A percentile compares a stretch with the other conserved stretches of the same genome.
Evolutionary conservation across 2,888 invertebrate species (phyloP).

Genomic region (Philopedon plagiatum): DNA sequence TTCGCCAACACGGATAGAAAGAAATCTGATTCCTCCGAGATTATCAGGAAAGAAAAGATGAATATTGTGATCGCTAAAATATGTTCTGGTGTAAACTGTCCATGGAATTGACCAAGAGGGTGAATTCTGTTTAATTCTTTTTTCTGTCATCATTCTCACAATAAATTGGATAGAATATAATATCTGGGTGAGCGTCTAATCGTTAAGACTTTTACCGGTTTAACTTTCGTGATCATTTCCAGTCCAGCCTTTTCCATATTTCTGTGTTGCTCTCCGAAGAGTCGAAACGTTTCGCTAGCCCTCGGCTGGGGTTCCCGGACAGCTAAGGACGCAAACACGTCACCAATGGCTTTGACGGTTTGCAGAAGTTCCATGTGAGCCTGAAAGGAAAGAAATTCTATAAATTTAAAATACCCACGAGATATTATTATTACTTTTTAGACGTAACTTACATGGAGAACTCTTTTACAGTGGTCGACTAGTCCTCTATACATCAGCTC

Average conservation of each 20-base stretch:
- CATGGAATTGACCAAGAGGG: no score
- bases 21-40: no score
- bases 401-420: no score
- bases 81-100: no score
- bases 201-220: constrained; percentile 79
- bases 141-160: no score
- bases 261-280: constrained; percentile 95
- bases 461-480: constrained; percentile 89
- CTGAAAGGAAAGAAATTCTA: constrained; percentile 61
- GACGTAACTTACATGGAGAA: constrained; percentile 73
- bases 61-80: no score
- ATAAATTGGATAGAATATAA: no score
- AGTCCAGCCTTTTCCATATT: constrained; percentile 92
- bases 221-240: constrained; percentile 89
- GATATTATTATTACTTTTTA: not conserved
- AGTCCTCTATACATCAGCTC: constrained; percentile 93
- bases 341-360: constrained; percentile 92
- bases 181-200: not conserved
- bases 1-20: no score
- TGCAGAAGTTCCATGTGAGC: constrained; percentile 92
- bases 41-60: no score
- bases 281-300: constrained; percentile 95
- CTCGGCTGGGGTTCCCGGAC: constrained; percentile 95
- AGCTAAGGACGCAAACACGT: constrained; percentile 94
- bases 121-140: no score